These are phyloP conservation scores for Gisinianus flammeolus DNA, from an alignment of 2,888 invertebrate genomes.

Conservation along the genomic window DNA sequence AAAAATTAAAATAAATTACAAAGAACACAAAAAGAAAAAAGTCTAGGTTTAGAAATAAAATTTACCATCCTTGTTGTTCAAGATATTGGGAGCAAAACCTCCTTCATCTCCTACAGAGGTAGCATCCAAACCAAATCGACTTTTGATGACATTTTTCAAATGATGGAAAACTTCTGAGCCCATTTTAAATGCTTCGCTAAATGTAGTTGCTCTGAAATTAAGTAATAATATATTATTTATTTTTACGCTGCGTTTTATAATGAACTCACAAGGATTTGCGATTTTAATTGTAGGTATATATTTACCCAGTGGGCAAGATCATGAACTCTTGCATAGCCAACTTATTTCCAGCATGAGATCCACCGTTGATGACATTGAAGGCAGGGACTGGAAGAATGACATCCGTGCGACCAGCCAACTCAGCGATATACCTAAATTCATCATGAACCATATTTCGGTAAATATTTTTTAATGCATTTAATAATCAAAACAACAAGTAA, in stretches of 20 bases:
- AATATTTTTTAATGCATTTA: neutral
- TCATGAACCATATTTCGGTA: neutral
- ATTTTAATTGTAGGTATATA: too few species aligned
- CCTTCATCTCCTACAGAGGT: conserved; percentile 99
- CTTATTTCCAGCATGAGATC: conserved; percentile 98
- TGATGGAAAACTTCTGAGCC: conserved; percentile 96
- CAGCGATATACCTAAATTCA: conserved; percentile 81
- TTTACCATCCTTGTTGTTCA: conserved; percentile 83
- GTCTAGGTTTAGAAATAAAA: neutral
- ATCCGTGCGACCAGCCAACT: conserved; percentile 87
- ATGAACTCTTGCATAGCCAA: conserved; percentile 97
- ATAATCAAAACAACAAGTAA: too few species aligned
- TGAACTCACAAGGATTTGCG: too few species aligned
- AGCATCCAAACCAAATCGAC: conserved; percentile 90
- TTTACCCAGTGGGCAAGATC: conserved; percentile 82
- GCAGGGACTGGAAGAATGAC: conserved; percentile 96
- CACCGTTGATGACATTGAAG: conserved; percentile 99
- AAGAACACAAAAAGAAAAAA: neutral
- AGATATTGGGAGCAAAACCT: conserved; percentile 98
- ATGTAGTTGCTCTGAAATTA: conserved; percentile 82
- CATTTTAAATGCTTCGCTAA: conserved; percentile 98
- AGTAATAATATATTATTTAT: too few species aligned
- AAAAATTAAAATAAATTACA: neutral
- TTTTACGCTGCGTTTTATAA: too few species aligned
- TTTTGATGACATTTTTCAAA: conserved; percentile 91